These are phyloP conservation scores for Euborellia annulipes DNA, from an alignment of 1,140 invertebrate genomes.

Conservation along the genomic window DNA sequence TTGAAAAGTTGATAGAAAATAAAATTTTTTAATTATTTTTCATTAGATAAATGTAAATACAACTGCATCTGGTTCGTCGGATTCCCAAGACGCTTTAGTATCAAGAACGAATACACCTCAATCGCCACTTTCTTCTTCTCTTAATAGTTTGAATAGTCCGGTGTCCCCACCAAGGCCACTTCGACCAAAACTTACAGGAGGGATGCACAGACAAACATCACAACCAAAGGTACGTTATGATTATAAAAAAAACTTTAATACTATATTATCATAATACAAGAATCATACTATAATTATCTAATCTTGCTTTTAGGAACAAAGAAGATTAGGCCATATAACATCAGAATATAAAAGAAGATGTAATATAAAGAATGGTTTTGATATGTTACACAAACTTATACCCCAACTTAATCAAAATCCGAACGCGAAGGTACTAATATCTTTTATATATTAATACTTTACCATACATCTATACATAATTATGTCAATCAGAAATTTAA, in stretches of 20 bases:
- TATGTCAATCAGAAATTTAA: constrained; percentile 4
- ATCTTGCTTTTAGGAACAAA: constrained; percentile 48
- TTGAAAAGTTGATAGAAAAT: no score
- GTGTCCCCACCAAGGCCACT: constrained; percentile 20
- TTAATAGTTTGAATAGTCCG: constrained; percentile 3
- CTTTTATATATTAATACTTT: no score
- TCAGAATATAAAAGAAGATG: constrained; percentile 95
- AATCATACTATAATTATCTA: background rate
- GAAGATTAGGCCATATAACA: constrained; percentile 78
- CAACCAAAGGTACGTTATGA: no score
- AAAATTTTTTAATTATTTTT: no score
- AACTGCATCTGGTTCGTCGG: no score
- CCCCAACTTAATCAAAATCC: constrained; percentile 82
- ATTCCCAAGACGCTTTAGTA: no score
- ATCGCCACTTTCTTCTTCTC: background rate
- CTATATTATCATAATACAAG: no score
- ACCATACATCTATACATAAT: constrained; percentile 12
- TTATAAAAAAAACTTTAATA: no score
- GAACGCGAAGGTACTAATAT: constrained; percentile 57
- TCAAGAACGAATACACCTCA: no score
- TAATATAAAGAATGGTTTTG: constrained; percentile 96
- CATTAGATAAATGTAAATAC: no score
- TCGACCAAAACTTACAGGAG: constrained; percentile 14
- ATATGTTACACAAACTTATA: constrained; percentile 83
- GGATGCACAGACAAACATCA: no score